Evolutionary conservation across 1,140 invertebrate genomes (phyloP).

Genomic region (Diuraphis noxia): DNA sequence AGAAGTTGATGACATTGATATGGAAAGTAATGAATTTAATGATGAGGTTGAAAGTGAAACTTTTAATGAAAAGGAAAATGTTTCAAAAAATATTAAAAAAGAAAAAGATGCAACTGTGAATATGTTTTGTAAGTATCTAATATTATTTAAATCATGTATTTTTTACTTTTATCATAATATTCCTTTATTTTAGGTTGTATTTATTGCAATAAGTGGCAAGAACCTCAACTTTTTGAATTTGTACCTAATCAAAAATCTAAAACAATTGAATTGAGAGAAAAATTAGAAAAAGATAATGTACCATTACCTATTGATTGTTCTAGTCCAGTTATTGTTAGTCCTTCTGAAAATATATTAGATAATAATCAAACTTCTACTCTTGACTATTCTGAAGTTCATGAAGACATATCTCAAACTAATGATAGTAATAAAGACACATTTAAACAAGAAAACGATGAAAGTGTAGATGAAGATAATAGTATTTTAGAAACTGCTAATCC

Average conservation of each 20-base stretch:
- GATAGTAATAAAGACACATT: background rate
- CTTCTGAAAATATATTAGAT: conserved; percentile 15
- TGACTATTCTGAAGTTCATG: background rate
- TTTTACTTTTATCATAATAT: background rate
- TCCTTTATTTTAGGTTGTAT: conserved; percentile 42
- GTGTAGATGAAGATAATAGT: background rate
- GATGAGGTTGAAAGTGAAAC: background rate
- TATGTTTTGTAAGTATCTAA: conserved; percentile 50
- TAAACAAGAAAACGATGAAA: background rate
- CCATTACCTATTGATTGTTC: background rate
- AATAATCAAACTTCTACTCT: background rate
- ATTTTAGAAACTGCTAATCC: background rate
- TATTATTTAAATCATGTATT: background rate
- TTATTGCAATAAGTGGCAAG: conserved; percentile 50
- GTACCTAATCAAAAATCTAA: conserved; percentile 39
- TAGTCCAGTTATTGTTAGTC: background rate
- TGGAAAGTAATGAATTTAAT: background rate
- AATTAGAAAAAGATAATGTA: background rate
- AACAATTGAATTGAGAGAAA: conserved; percentile 44
- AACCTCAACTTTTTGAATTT: conserved; percentile 49
- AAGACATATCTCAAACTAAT: conserved; percentile 25
- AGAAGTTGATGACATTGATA: conserved; percentile 19
- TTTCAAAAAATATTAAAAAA: background rate
- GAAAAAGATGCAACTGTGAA: conserved; percentile 10
- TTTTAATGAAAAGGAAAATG: conserved; percentile 12